Percentiles rank a stretch among this genome's conserved stretches.
Evolutionary conservation across 2,888 invertebrate species (phyloP).

Genomic region (Xanthostigma xanthostigma): DNA sequence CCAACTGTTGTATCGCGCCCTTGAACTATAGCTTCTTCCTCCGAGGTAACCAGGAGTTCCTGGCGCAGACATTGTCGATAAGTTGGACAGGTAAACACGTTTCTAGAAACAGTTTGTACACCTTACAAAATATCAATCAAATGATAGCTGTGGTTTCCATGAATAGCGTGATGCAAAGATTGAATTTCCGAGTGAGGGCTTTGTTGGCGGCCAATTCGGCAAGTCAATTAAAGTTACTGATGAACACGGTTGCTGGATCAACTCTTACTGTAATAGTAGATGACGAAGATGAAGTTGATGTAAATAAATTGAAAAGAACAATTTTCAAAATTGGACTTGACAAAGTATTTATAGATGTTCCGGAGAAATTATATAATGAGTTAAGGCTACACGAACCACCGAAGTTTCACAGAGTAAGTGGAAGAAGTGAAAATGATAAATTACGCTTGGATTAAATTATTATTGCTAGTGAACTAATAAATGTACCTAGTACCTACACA

Average conservation of each 20-base stretch:
- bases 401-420: no score
- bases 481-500: no score
- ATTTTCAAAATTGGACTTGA: constrained; percentile 50
- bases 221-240: constrained; percentile 41
- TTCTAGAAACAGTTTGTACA: constrained; percentile 51
- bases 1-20: constrained; percentile 40
- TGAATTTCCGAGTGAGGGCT: constrained; percentile 70
- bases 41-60: constrained; percentile 37
- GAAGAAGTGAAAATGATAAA: no score
- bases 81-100: constrained; percentile 51
- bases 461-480: no score
- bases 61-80: constrained; percentile 54
- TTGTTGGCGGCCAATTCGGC: constrained; percentile 51
- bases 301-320: constrained; percentile 44
- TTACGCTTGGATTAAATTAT: no score
- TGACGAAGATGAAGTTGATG: constrained; percentile 50
- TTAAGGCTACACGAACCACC: constrained; percentile 26
- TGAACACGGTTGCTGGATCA: constrained; percentile 36
- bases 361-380: constrained; percentile 37
- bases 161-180: constrained; percentile 41
- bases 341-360: constrained; percentile 65
- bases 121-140: constrained; percentile 40
- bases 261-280: constrained; percentile 73
- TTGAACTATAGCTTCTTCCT: constrained; percentile 54
- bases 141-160: constrained; percentile 48